Percentiles rank a stretch among this genome's conserved stretches.
phyloP scores from a whole-genome alignment of 2,888 invertebrate genomes.

The Aproaerema taeniolella region DNA sequence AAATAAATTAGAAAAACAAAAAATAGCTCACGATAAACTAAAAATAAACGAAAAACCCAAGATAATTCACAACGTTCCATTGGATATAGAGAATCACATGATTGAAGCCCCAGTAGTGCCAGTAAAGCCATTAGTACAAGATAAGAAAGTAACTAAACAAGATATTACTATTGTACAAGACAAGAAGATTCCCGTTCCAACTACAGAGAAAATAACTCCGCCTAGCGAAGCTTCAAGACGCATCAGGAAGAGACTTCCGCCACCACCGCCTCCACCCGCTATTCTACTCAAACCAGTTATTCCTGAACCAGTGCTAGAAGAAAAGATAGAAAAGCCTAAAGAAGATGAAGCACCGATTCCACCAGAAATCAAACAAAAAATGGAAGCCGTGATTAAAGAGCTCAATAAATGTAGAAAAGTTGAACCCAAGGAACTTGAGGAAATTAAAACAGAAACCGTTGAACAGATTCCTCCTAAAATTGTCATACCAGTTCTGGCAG shows the following conservation, averaged over 20 bases:
- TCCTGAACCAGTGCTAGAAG: constrained; percentile 9
- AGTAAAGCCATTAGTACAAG: constrained; percentile 21
- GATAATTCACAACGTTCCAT: constrained; percentile 17
- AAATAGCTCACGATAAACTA: constrained; percentile 13
- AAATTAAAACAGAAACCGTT: constrained; percentile 43
- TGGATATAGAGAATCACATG: constrained; percentile 18
- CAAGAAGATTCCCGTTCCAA: neutral
- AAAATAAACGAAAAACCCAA: constrained; percentile 15
- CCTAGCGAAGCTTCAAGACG: constrained; percentile 49
- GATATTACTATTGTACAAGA: neutral
- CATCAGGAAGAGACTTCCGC: constrained; percentile 61
- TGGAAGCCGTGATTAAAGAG: constrained; percentile 80
- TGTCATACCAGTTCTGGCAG: constrained; percentile 63
- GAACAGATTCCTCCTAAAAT: constrained; percentile 55
- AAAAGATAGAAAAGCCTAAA: constrained; percentile 14
- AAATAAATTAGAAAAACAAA: constrained; percentile 15
- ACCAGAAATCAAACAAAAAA: constrained; percentile 76
- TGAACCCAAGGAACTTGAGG: constrained; percentile 48
- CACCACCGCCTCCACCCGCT: constrained; percentile 61
- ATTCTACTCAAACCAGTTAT: constrained; percentile 24
- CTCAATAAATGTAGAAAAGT: constrained; percentile 59
- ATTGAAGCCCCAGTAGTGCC: constrained; percentile 13
- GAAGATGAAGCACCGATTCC: constrained; percentile 59
- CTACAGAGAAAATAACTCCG: constrained; percentile 37
- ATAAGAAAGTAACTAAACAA: constrained; percentile 28